A percentile compares a stretch with the other conserved stretches of the same genome.
phyloP scores from a whole-genome alignment of 2,888 invertebrate species.

The Eurytoma californica region DNA sequence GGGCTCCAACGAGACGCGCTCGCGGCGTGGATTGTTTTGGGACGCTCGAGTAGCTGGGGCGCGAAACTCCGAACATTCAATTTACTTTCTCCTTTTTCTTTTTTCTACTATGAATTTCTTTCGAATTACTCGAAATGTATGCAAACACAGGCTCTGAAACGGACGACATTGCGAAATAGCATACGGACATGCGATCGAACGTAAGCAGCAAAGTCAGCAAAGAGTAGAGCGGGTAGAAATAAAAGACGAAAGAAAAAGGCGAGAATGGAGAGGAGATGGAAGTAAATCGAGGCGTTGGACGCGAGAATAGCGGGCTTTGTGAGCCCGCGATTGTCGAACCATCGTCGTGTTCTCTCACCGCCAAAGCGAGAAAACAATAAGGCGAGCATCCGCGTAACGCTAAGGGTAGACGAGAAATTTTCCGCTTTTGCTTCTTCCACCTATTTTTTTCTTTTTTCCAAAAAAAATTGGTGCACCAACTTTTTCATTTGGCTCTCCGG shows the following conservation, averaged over 20 bases:
- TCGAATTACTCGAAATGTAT: background rate
- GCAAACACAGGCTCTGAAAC: background rate
- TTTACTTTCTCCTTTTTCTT: no score
- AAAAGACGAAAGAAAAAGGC: background rate
- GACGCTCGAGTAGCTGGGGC: no score
- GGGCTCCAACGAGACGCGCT: background rate
- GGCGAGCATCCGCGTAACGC: background rate
- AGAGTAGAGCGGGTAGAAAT: background rate
- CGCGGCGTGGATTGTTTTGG: no score
- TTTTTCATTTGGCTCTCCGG: slow-evolving; percentile 34
- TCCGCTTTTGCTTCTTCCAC: background rate
- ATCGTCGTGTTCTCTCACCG: slow-evolving; percentile 2
- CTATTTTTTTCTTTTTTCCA: background rate
- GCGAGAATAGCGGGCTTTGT: slow-evolving; percentile 18
- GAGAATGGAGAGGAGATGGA: slow-evolving; percentile 10
- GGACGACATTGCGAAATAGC: background rate
- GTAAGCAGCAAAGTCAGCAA: background rate
- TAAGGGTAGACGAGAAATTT: background rate
- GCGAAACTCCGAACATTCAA: no score
- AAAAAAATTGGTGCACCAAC: slow-evolving; percentile 30
- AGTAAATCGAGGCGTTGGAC: slow-evolving; percentile 28
- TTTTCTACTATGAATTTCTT: no score
- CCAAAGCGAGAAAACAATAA: slow-evolving; percentile 45
- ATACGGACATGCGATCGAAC: background rate
- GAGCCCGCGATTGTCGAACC: slow-evolving; percentile 3